These are phyloP conservation scores for Bos javanicus DNA, from an alignment of 2,113 vertebrate species.

Conservation along the genomic window DNA sequence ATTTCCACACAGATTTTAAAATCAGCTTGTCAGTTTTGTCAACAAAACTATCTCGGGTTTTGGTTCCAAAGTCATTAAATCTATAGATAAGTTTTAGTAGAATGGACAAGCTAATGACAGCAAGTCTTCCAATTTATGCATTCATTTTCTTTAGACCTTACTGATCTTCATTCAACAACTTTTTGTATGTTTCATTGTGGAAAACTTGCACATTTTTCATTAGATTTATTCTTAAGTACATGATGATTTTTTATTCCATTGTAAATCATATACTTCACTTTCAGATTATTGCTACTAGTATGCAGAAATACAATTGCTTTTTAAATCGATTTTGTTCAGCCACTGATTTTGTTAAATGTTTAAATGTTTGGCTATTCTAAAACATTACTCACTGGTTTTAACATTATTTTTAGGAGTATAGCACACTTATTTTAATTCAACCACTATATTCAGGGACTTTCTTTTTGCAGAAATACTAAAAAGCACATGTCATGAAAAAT, in stretches of 20 bases:
- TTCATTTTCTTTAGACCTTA: neutral
- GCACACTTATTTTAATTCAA: neutral
- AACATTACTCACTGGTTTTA: neutral
- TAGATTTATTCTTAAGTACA: neutral
- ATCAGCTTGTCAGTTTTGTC: neutral
- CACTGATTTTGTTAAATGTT: neutral
- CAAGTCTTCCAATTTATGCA: neutral
- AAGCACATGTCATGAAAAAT: neutral
- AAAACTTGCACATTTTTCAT: neutral
- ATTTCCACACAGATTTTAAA: neutral
- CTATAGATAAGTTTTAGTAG: neutral
- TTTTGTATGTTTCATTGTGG: neutral
- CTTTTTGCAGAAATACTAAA: neutral
- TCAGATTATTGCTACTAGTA: neutral
- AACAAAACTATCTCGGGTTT: neutral
- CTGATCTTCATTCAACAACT: neutral
- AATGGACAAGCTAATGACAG: neutral
- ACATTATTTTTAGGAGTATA: neutral
- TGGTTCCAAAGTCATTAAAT: neutral
- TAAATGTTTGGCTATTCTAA: neutral
- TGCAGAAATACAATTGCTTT: neutral
- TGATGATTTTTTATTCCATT: neutral
- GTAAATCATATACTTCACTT: neutral
- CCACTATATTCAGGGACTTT: neutral
- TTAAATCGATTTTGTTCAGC: neutral